These are phyloP conservation scores for Lasioglossum calceatum DNA, from an alignment of 2,888 invertebrate species.

Conservation along the genomic window DNA sequence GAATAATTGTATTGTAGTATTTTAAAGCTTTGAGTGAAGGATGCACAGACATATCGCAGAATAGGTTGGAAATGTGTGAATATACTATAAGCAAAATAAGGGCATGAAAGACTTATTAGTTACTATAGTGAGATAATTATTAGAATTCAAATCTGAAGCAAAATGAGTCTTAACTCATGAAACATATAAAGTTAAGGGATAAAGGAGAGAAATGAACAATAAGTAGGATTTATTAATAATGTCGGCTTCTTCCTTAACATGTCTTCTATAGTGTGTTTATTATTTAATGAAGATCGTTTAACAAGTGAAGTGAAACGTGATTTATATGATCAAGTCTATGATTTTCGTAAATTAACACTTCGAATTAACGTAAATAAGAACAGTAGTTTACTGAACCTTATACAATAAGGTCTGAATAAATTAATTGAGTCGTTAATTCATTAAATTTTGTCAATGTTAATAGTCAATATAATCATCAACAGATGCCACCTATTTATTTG, in stretches of 20 bases:
- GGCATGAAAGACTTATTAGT: slow-evolving; percentile 61
- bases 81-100: slow-evolving; percentile 66
- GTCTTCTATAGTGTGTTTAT: slow-evolving; percentile 80
- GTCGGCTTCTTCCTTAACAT: slow-evolving; percentile 79
- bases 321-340: slow-evolving; percentile 70
- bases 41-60: slow-evolving; percentile 72
- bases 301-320: slow-evolving; percentile 74
- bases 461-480: slow-evolving; percentile 81
- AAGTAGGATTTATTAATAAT: slow-evolving; percentile 73
- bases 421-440: slow-evolving; percentile 68
- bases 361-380: slow-evolving; percentile 63
- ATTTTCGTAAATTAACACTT: slow-evolving; percentile 69
- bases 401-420: slow-evolving; percentile 52
- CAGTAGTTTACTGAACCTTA: slow-evolving; percentile 51
- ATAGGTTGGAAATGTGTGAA: slow-evolving; percentile 68
- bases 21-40: slow-evolving; percentile 69
- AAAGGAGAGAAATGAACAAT: slow-evolving; percentile 60
- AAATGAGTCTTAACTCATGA: slow-evolving; percentile 55
- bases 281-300: slow-evolving; percentile 78
- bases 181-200: slow-evolving; percentile 51
- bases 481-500: slow-evolving; percentile 83
- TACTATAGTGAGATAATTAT: slow-evolving; percentile 61
- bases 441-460: slow-evolving; percentile 80
- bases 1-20: slow-evolving; percentile 75
- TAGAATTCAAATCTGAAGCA: slow-evolving; percentile 64